phyloP scores from a whole-genome alignment of 2,797 vertebrate genomes.

The Channa striata region DNA sequence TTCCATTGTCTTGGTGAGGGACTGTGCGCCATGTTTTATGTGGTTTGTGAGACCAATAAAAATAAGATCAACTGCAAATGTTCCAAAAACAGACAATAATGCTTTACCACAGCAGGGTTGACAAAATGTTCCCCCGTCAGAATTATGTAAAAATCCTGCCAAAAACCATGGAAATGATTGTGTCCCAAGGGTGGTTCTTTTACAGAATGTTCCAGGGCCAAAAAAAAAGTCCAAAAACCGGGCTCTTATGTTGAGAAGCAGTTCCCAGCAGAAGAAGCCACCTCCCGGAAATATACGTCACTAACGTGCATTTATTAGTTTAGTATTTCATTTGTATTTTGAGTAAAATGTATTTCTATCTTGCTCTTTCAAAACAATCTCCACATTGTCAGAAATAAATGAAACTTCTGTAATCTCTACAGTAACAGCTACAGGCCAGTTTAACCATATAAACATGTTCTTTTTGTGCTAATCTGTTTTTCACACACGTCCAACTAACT shows the following conservation, averaged over 20 bases:
- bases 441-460: neutral
- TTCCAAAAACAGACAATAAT: constrained; percentile 50
- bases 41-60: constrained; percentile 45
- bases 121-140: constrained; percentile 51
- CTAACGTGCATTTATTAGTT: neutral
- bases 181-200: constrained; percentile 41
- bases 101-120: constrained; percentile 35
- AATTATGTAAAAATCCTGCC: constrained; percentile 47
- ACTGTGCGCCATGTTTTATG: constrained; percentile 18
- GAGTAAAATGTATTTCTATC: neutral
- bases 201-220: constrained; percentile 29
- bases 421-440: neutral
- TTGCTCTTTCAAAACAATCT: neutral
- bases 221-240: constrained; percentile 18
- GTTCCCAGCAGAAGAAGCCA: neutral
- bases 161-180: constrained; percentile 50
- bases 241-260: constrained; percentile 19
- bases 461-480: neutral
- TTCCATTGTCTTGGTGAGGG: constrained; percentile 13
- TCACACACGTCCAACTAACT: neutral
- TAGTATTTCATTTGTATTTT: neutral
- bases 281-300: neutral
- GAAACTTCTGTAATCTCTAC: neutral
- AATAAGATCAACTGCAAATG: constrained; percentile 44
- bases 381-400: neutral